These are phyloP conservation scores for Nymphalis polychloros DNA, from an alignment of 2,888 invertebrate genomes.

Conservation along the genomic window DNA sequence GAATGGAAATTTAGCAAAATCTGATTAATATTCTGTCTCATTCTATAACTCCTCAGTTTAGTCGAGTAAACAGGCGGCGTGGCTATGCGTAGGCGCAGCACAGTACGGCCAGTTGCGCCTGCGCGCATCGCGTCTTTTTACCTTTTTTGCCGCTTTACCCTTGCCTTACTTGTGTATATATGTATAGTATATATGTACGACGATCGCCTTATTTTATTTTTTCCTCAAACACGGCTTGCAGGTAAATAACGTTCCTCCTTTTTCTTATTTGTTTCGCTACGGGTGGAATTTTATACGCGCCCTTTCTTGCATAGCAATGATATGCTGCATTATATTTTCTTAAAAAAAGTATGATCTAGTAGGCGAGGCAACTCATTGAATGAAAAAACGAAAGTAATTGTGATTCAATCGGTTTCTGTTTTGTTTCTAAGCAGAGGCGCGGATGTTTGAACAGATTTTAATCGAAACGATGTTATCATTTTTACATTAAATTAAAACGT, in stretches of 20 bases:
- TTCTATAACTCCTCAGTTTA: conserved; percentile 10
- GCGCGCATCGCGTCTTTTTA: conserved; percentile 56
- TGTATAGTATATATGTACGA: conserved; percentile 47
- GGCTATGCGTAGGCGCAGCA: conserved; percentile 67
- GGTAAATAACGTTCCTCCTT: conserved; percentile 70
- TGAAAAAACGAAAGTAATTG: conserved; percentile 2
- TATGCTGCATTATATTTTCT: conserved; percentile 29
- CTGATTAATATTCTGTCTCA: background rate
- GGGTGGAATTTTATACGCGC: conserved; percentile 51
- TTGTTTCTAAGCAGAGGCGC: background rate
- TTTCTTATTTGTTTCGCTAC: conserved; percentile 66
- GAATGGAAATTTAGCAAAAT: too few relatives aligned
- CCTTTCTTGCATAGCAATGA: conserved; percentile 37
- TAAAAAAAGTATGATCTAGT: conserved; percentile 13
- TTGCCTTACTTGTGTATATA: conserved; percentile 58
- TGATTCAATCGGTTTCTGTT: background rate
- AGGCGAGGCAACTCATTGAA: background rate
- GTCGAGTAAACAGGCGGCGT: conserved; percentile 38
- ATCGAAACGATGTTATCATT: too few relatives aligned
- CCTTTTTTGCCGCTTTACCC: conserved; percentile 75
- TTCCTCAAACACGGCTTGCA: conserved; percentile 62
- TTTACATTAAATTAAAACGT: too few relatives aligned
- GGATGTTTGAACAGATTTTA: background rate
- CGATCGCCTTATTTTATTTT: conserved; percentile 63
- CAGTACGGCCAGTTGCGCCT: conserved; percentile 44